Evolutionary conservation across 2,797 vertebrate species (phyloP).

Genomic region (Neomorphus geoffroyi): DNA sequence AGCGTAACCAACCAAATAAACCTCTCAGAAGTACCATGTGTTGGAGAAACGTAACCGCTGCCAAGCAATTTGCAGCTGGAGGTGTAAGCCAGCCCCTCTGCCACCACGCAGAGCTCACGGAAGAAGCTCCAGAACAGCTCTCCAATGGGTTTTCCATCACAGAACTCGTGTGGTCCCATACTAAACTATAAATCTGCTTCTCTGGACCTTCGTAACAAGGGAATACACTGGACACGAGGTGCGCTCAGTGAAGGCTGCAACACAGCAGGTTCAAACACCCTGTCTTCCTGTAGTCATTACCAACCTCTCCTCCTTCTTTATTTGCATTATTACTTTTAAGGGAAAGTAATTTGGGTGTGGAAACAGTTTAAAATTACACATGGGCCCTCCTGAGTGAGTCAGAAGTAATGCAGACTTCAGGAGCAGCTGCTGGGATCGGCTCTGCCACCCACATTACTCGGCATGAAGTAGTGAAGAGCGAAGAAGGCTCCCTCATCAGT

Average conservation of each 20-base stretch:
- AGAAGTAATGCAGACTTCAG: conserved; percentile 71
- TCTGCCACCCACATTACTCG: conserved; percentile 16
- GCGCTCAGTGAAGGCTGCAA: neutral
- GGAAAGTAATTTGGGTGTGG: conserved; percentile 48
- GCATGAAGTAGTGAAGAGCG: neutral
- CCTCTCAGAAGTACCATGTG: neutral
- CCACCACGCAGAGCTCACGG: accelerated
- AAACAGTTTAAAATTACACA: conserved; percentile 65
- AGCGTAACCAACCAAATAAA: accelerated
- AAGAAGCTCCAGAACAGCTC: neutral
- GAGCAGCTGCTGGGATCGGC: conserved; percentile 60
- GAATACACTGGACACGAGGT: too few relatives aligned
- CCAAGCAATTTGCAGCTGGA: neutral
- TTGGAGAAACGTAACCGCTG: neutral
- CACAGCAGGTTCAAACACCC: neutral
- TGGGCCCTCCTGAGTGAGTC: conserved; percentile 69
- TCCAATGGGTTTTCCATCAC: neutral
- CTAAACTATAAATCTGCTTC: neutral
- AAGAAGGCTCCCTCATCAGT: neutral
- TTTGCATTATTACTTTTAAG: conserved; percentile 26
- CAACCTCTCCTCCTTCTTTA: neutral
- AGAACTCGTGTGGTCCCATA: neutral
- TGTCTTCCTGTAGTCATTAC: neutral
- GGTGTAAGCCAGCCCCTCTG: neutral
- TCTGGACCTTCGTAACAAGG: neutral